These are phyloP conservation scores for Etheostoma cragini DNA, from an alignment of 2,113 vertebrate species.

Conservation along the genomic window DNA sequence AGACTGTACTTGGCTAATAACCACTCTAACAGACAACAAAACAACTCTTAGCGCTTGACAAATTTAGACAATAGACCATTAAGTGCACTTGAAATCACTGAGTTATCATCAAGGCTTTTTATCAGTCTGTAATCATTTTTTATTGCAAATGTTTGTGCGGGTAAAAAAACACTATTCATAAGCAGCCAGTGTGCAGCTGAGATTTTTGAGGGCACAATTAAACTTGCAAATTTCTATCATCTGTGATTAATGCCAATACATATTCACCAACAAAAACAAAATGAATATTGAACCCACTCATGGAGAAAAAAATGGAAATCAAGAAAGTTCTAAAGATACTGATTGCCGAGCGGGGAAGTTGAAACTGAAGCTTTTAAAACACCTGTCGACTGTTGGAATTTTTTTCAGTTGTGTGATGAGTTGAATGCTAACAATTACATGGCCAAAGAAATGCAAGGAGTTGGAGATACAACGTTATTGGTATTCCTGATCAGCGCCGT, in stretches of 20 bases:
- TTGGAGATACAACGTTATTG: conserved; percentile 32
- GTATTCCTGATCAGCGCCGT: conserved; percentile 47
- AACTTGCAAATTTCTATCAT: conserved; percentile 71
- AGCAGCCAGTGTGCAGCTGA: conserved; percentile 53
- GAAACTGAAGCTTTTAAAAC: conserved; percentile 30
- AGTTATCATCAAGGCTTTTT: conserved; percentile 64
- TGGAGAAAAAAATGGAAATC: conserved; percentile 68
- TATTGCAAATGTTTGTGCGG: conserved; percentile 54
- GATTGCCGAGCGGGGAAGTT: conserved; percentile 44
- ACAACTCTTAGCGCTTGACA: conserved; percentile 67
- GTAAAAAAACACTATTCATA: conserved; percentile 31
- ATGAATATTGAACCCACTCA: conserved; percentile 57
- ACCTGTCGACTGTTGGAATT: conserved; percentile 21
- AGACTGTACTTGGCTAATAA: conserved; percentile 72
- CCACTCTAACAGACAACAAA: conserved; percentile 64
- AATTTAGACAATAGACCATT: conserved; percentile 75
- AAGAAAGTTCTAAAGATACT: conserved; percentile 53
- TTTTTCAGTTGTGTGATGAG: conserved; percentile 38
- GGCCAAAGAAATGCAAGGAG: conserved; percentile 29
- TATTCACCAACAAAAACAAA: conserved; percentile 64
- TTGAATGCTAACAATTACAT: conserved; percentile 48
- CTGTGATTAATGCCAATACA: conserved; percentile 71
- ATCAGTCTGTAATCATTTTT: conserved; percentile 59
- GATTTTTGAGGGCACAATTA: conserved; percentile 68
- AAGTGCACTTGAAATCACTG: conserved; percentile 67